Percentiles rank a stretch among this genome's conserved stretches.
These are phyloP conservation scores for Ophion obscuratus DNA, from an alignment of 2,888 invertebrate species.

Conservation along the genomic window DNA sequence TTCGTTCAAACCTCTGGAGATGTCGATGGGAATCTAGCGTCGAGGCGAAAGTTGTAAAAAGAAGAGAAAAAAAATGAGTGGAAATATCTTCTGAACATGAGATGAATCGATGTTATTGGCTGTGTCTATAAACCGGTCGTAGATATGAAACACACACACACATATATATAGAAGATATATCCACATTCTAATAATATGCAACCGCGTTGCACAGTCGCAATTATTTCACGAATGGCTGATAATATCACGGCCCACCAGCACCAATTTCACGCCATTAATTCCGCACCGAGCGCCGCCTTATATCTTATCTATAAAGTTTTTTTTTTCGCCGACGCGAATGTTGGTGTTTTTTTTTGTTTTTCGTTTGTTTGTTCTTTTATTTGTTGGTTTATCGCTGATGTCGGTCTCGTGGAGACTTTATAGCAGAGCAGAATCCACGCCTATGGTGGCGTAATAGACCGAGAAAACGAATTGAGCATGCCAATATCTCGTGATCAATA, in stretches of 20 bases:
- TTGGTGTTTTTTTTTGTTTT: background rate
- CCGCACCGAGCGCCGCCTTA: conserved; percentile 17
- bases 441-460: conserved; percentile 23
- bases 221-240: conserved; percentile 60
- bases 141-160: conserved; percentile 10
- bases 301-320: conserved; percentile 43
- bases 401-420: conserved; percentile 18
- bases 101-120: conserved; percentile 26
- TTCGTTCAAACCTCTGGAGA: background rate
- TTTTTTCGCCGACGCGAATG: background rate
- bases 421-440: conserved; percentile 27
- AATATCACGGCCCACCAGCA: conserved; percentile 50
- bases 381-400: conserved; percentile 22
- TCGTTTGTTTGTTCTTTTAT: background rate
- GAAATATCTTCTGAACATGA: conserved; percentile 7
- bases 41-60: conserved; percentile 11
- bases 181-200: conserved; percentile 61
- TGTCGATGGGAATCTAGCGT: background rate
- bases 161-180: conserved; percentile 30
- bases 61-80: background rate
- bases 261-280: conserved; percentile 56
- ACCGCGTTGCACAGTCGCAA: conserved; percentile 53
- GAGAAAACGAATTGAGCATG: conserved; percentile 36
- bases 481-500: conserved; percentile 29
- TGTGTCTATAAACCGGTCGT: conserved; percentile 24